A percentile compares a stretch with the other conserved stretches of the same genome.
phyloP scores from a whole-genome alignment of 2,797 vertebrate species.

The Brachyalestes nurse region DNA sequence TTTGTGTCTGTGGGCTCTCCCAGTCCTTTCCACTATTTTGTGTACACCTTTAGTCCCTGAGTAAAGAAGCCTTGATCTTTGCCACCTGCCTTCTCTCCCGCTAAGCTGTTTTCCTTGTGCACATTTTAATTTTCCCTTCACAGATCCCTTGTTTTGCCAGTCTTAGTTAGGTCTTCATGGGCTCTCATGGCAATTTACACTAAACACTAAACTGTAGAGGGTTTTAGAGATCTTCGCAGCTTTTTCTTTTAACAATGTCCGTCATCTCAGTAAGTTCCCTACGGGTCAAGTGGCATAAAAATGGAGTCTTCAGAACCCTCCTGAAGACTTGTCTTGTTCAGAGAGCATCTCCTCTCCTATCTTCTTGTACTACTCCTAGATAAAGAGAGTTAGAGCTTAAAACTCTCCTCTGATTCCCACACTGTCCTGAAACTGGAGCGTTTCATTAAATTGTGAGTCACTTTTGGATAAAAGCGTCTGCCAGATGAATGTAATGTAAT shows the following conservation, averaged over 20 bases:
- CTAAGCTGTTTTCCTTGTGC: not conserved
- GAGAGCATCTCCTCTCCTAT: too few relatives aligned
- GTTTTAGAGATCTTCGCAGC: constrained; percentile 41
- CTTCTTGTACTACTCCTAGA: too few relatives aligned
- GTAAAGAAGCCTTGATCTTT: constrained; percentile 42
- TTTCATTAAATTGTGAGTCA: too few relatives aligned
- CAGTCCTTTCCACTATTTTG: constrained; percentile 12
- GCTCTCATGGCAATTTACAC: constrained; percentile 24
- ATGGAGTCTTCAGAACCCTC: too few relatives aligned
- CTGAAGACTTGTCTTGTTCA: too few relatives aligned
- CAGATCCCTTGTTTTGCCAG: not conserved
- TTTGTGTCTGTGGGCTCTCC: not conserved
- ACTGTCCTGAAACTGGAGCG: too few relatives aligned
- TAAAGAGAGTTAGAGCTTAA: too few relatives aligned
- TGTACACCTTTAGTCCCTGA: constrained; percentile 22
- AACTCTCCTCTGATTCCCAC: too few relatives aligned
- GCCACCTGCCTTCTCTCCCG: not conserved
- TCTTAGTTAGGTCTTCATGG: not conserved
- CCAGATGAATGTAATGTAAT: too few relatives aligned
- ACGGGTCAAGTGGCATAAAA: constrained; percentile 33
- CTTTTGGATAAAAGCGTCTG: too few relatives aligned
- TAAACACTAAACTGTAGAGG: not conserved
- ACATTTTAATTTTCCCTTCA: not conserved
- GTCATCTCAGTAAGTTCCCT: constrained; percentile 37
- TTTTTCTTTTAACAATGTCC: constrained; percentile 26